These are phyloP conservation scores for Eledone cirrhosa DNA, from an alignment of 2,888 invertebrate species.

Conservation along the genomic window DNA sequence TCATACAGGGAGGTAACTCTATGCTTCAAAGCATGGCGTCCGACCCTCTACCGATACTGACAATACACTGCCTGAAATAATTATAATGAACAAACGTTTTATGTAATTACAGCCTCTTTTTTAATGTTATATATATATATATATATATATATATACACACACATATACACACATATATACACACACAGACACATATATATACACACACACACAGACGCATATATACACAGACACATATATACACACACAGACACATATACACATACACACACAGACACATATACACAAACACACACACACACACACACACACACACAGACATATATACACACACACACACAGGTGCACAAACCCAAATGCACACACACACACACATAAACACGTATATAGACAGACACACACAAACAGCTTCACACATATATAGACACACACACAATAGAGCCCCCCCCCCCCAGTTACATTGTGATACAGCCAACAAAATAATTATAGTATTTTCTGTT, in stretches of 20 bases:
- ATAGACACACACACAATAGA: no score
- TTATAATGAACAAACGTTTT: no score
- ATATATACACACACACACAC: not conserved
- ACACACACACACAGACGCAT: not conserved
- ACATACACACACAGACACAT: not conserved
- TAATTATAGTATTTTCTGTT: no score
- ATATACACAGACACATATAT: not conserved
- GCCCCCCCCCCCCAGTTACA: no score
- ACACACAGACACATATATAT: not conserved
- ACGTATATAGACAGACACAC: not conserved
- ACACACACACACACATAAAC: not conserved
- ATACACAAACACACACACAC: not conserved
- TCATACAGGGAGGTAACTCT: no score
- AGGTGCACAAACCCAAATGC: not conserved
- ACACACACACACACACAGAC: not conserved
- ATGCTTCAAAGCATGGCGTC: no score
- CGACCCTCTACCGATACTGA: no score
- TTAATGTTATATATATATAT: no score
- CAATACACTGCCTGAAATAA: no score
- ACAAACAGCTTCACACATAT: no score
- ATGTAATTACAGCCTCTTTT: no score
- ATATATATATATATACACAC: not conserved
- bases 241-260: not conserved
- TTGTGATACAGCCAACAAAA: no score
- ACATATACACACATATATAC: not conserved